Percentiles rank a stretch among this genome's conserved stretches.
phyloP scores from a whole-genome alignment of 1,140 invertebrate species.

The Caerostris extrusa region DNA sequence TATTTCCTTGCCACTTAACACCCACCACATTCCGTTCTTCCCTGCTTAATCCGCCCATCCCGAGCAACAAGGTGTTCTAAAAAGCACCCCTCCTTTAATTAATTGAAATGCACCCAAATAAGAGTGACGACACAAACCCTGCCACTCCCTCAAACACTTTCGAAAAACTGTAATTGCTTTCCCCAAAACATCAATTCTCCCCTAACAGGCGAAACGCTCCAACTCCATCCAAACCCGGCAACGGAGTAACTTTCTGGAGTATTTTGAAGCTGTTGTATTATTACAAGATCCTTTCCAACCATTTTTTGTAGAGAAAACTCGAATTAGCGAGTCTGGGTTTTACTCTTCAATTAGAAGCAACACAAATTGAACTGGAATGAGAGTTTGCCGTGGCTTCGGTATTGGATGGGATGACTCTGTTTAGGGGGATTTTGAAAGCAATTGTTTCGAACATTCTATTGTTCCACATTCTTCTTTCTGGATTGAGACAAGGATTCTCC shows the following conservation, averaged over 20 bases:
- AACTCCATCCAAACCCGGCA: not conserved
- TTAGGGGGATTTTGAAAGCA: not conserved
- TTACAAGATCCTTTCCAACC: not conserved
- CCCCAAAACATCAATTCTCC: slow-evolving; percentile 21
- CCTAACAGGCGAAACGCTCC: not conserved
- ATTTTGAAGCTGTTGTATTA: not conserved
- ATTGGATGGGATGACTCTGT: slow-evolving; percentile 8
- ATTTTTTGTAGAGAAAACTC: not conserved
- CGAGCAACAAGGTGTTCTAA: not conserved
- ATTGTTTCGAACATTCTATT: not conserved
- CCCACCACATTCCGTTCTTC: not conserved
- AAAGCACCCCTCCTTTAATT: not conserved
- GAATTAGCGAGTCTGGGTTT: slow-evolving; percentile 11
- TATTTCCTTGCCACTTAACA: not conserved
- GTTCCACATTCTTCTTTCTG: no score
- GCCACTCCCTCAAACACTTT: slow-evolving; percentile 18
- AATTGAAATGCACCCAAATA: not conserved
- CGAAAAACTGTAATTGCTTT: slow-evolving; percentile 31
- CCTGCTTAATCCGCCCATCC: not conserved
- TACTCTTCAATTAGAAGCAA: slow-evolving; percentile 1
- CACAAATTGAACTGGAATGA: not conserved
- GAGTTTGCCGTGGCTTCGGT: not conserved
- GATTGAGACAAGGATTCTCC: no score
- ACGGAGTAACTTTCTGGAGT: not conserved
- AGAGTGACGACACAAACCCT: slow-evolving; percentile 1